Conservation (phyloP, 2,797 vertebrate species). For the Lacerta agilis region DNA sequence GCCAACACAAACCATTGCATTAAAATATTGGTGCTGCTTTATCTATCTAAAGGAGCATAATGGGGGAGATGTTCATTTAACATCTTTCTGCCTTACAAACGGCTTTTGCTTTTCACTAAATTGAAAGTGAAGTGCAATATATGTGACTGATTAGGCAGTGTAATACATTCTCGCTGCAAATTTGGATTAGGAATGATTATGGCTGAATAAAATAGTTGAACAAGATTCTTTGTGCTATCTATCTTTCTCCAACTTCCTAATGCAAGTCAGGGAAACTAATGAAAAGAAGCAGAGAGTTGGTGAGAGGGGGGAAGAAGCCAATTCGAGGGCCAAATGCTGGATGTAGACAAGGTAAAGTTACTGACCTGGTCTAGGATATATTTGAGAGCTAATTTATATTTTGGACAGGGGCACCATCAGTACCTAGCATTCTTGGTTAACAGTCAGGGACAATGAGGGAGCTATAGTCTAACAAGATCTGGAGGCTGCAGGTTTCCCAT, state of each 20-base stretch:
- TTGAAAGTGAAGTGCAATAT: constrained; percentile 63
- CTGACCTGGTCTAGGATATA: not conserved
- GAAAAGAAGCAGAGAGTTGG: not conserved
- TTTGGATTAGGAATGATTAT: constrained; percentile 76
- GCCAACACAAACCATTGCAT: not conserved
- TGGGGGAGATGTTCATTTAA: constrained; percentile 52
- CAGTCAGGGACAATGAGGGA: no score
- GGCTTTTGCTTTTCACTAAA: constrained; percentile 70
- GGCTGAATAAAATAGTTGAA: constrained; percentile 72
- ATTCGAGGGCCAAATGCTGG: not conserved
- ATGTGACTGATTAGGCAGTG: constrained; percentile 70
- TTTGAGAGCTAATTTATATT: not conserved
- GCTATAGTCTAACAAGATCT: no score
- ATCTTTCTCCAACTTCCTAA: constrained; percentile 37
- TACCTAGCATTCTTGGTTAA: no score
- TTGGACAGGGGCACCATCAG: not conserved
- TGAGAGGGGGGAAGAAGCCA: not conserved
- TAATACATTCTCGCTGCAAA: constrained; percentile 62
- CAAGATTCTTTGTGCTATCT: constrained; percentile 64
- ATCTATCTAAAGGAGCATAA: constrained; percentile 15
- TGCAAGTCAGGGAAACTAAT: constrained; percentile 17
- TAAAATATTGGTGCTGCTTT: not conserved
- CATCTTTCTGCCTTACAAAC: constrained; percentile 62
- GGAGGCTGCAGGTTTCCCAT: no score
- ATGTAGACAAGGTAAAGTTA: not conserved